Base-by-base conservation (phyloP, 2,797 vertebrate species). In the Sebastes taczanowskii region DNA sequence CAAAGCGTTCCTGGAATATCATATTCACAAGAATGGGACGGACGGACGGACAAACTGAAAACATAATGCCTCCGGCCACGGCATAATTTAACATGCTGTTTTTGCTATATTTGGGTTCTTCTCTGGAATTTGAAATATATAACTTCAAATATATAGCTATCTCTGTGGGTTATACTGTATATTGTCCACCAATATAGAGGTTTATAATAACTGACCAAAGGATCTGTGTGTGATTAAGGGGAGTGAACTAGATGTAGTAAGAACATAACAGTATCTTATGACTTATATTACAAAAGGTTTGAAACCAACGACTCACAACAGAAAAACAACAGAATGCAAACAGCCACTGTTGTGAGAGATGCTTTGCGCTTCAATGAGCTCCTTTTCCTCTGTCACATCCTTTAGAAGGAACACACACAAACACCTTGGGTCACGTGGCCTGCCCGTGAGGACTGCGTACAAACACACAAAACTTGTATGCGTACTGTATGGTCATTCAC, bases 391-490 rank as follows among this genome's bases (percentile, higher is more conserved):
- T 53, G 25, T 22, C 71, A 65, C 65, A 60, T 52, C 77, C 74
- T 86, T 72, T 30, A 67, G 32, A 82, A 25, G 80, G 60, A 52
- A 67, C 66, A 64, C 78, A 70, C 84, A 77, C 60, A 81, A 46
- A 82, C 83, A 77, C 67, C 53, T 63, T 6, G n/a, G n/a, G 65
- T 86, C 82, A 89, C 65, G 7, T 81, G 80, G 66, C 25, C 11
- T 42, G 59, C 76, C 74, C 27, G 32, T 42, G 79, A 78, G 82
- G 70, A 60, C 64, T 29, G 38, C 60, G 56, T 67, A 27, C 71
- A 53, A 78, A 81, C 63, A 77, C 61, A 34, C 61, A 75, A 78
- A 71, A 75, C 61, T 59, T 65, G 73, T 56, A 42, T 63, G 38
- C 18, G 5, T 5, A 56, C 35, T 67, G 14, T 62, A 67, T 23